A percentile compares a stretch with the other conserved stretches of the same genome.
phyloP scores from a whole-genome alignment of 2,113 vertebrate genomes.

The Spilogale gracilis region DNA sequence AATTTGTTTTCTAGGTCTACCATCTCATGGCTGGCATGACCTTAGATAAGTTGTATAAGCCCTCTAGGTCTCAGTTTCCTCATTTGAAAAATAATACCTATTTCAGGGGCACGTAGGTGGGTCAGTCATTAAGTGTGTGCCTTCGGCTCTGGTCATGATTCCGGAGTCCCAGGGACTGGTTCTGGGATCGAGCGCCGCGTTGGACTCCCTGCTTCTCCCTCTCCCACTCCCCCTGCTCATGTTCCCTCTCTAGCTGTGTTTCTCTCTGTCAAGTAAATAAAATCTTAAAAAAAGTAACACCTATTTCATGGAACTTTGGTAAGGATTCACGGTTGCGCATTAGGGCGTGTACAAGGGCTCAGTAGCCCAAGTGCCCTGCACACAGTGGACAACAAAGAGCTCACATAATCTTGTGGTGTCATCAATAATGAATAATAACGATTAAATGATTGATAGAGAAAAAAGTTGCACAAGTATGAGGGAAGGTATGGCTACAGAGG shows the following conservation, averaged over 20 bases:
- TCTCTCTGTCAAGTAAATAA: too few species aligned
- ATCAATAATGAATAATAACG: not conserved
- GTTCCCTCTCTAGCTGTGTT: too few species aligned
- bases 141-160: too few species aligned
- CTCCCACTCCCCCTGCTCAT: too few species aligned
- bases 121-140: too few species aligned
- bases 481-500: not conserved
- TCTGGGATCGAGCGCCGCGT: too few species aligned
- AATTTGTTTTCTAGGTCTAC: not conserved
- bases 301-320: not conserved
- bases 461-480: not conserved
- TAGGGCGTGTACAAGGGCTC: not conserved
- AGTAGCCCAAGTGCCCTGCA: not conserved
- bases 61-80: not conserved
- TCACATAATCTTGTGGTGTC: not conserved
- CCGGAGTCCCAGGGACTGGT: too few species aligned
- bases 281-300: not conserved
- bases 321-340: not conserved
- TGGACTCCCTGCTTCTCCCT: too few species aligned
- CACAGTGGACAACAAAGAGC: not conserved
- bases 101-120: not conserved
- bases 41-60: not conserved
- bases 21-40: not conserved
- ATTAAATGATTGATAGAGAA: not conserved
- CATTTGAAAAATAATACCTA: not conserved